A percentile compares a stretch with the other conserved stretches of the same genome.
phyloP scores from a whole-genome alignment of 2,113 vertebrate genomes.

The Hoplias malabaricus region DNA sequence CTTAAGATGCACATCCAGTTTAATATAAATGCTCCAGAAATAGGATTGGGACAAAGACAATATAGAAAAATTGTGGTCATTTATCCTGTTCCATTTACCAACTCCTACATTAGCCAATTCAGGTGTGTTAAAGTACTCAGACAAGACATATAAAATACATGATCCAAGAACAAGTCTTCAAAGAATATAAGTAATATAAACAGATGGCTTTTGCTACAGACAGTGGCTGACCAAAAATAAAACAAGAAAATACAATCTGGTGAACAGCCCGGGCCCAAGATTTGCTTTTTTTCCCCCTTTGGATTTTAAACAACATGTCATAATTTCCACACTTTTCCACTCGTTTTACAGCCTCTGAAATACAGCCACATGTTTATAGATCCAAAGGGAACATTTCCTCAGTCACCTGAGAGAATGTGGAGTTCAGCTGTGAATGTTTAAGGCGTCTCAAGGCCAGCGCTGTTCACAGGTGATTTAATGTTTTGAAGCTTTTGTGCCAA shows the following conservation, averaged over 20 bases:
- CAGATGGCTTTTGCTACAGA: background rate
- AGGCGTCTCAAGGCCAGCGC: background rate
- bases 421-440: constrained; percentile 38
- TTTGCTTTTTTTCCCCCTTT: background rate
- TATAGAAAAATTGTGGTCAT: background rate
- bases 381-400: constrained; percentile 5
- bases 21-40: background rate
- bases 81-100: background rate
- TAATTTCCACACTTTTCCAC: background rate
- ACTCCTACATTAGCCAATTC: background rate
- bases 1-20: background rate
- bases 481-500: constrained; percentile 21
- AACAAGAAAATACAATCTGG: background rate
- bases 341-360: constrained; percentile 18
- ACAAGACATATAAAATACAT: too few species aligned
- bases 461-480: constrained; percentile 32
- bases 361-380: background rate
- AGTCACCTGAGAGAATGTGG: constrained; percentile 28
- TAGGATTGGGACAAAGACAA: background rate
- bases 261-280: background rate
- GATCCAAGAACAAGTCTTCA: too few species aligned
- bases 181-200: background rate
- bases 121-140: background rate
- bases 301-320: background rate
- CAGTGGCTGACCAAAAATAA: background rate